These are phyloP conservation scores for Cyclura pinguis DNA, from an alignment of 2,797 vertebrate species.

Conservation along the genomic window DNA sequence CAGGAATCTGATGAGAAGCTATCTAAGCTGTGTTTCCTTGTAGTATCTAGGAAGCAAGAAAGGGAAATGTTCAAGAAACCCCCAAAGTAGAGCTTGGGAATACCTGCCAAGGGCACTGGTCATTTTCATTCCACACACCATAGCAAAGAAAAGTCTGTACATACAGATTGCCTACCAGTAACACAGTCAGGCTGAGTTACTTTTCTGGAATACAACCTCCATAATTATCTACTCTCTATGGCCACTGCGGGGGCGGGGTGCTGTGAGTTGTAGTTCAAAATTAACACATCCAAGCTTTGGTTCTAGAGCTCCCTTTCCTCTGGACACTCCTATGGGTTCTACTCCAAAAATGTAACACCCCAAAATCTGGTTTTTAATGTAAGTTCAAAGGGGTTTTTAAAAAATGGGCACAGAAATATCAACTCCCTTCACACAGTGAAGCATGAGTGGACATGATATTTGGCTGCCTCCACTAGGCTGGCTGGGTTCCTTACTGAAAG, in stretches of 20 bases:
- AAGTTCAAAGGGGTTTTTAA: not conserved
- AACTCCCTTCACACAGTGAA: not conserved
- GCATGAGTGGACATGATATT: not conserved
- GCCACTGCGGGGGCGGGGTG: too few species aligned
- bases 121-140: not conserved
- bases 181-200: not conserved
- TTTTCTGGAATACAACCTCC: too few species aligned
- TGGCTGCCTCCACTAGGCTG: not conserved
- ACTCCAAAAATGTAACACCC: too few species aligned
- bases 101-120: not conserved
- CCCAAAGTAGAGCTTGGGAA: not conserved
- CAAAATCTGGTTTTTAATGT: not conserved
- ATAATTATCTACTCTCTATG: too few species aligned
- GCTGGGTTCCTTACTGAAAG: too few species aligned
- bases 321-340: too few species aligned
- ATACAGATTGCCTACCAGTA: too few species aligned
- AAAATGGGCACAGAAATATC: not conserved
- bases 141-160: not conserved
- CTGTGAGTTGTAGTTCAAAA: too few species aligned
- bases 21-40: conserved; percentile 86
- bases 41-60: conserved; percentile 81
- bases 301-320: too few species aligned
- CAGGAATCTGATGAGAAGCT: conserved; percentile 91
- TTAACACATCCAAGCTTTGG: too few species aligned
- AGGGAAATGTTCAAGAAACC: not conserved